Percentiles rank a stretch among this genome's conserved stretches.
These are phyloP conservation scores for Pampus argenteus DNA, from an alignment of 2,797 vertebrate genomes.

Conservation along the genomic window DNA sequence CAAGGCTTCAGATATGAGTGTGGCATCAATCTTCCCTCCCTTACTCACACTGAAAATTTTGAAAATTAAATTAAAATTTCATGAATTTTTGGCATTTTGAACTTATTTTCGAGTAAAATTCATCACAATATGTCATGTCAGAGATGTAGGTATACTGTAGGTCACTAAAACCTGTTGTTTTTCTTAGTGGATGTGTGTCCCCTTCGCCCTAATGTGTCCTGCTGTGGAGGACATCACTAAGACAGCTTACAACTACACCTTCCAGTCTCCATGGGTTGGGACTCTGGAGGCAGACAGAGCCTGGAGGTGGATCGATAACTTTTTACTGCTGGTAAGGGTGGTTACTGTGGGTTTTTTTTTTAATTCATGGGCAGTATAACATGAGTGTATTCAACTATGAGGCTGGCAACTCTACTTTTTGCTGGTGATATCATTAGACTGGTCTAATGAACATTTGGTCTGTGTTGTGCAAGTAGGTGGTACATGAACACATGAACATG, in stretches of 20 bases:
- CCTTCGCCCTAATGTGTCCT: constrained; percentile 82
- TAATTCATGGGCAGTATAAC: constrained; percentile 8
- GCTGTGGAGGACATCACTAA: constrained; percentile 79
- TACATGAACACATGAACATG: constrained; percentile 19
- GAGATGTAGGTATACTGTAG: not conserved
- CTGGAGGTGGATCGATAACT: constrained; percentile 86
- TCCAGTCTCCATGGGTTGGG: constrained; percentile 84
- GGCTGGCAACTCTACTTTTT: not conserved
- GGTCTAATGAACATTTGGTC: too few species aligned
- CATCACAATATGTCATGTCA: not conserved
- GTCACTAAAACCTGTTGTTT: not conserved
- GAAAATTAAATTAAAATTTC: too few species aligned
- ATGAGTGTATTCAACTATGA: not conserved
- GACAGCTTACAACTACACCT: constrained; percentile 79
- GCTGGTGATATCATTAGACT: too few species aligned
- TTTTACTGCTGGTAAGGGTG: constrained; percentile 74
- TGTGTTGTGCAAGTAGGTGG: constrained; percentile 11
- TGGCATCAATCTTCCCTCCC: too few species aligned
- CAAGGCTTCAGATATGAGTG: too few species aligned
- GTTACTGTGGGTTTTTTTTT: too few species aligned
- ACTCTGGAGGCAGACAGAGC: constrained; percentile 73
- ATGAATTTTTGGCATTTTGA: too few species aligned
- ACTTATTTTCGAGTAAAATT: not conserved
- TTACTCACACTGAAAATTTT: too few species aligned
- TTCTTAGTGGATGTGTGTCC: constrained; percentile 80